Conservation (phyloP, 2,888 invertebrate species). For the Muschampia plurimacula region DNA sequence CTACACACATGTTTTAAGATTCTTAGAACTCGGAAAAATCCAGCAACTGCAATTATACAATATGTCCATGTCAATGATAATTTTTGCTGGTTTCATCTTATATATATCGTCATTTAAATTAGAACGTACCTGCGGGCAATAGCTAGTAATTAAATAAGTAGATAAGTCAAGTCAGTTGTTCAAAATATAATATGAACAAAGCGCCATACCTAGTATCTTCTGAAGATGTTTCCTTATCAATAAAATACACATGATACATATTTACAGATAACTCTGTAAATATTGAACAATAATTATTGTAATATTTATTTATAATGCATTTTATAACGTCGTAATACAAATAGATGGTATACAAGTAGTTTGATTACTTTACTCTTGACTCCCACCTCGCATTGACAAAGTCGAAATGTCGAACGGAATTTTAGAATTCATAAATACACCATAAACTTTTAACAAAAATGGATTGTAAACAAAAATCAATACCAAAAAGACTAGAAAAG, state of each 20-base stretch:
- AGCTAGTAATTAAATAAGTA: slow-evolving; percentile 17
- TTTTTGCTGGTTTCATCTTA: neutral
- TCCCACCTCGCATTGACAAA: slow-evolving; percentile 15
- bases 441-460: slow-evolving; percentile 10
- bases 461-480: slow-evolving; percentile 24
- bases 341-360: slow-evolving; percentile 51
- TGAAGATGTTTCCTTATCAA: slow-evolving; percentile 55
- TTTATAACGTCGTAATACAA: slow-evolving; percentile 47
- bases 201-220: slow-evolving; percentile 35
- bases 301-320: slow-evolving; percentile 41
- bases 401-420: slow-evolving; percentile 17
- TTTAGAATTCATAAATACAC: slow-evolving; percentile 1
- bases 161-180: slow-evolving; percentile 15
- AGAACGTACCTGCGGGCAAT: neutral
- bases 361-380: slow-evolving; percentile 50
- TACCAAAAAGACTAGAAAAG: slow-evolving; percentile 36
- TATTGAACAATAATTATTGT: slow-evolving; percentile 55
- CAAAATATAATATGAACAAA: slow-evolving; percentile 20
- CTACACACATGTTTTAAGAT: too few relatives aligned
- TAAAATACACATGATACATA: slow-evolving; percentile 42
- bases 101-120: neutral
- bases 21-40: too few relatives aligned
- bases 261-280: slow-evolving; percentile 59
- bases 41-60: too few relatives aligned
- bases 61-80: too few relatives aligned